Percentiles rank a stretch among this genome's conserved stretches.
phyloP scores from a whole-genome alignment of 2,113 vertebrate genomes.

The Zosterops borbonicus region DNA sequence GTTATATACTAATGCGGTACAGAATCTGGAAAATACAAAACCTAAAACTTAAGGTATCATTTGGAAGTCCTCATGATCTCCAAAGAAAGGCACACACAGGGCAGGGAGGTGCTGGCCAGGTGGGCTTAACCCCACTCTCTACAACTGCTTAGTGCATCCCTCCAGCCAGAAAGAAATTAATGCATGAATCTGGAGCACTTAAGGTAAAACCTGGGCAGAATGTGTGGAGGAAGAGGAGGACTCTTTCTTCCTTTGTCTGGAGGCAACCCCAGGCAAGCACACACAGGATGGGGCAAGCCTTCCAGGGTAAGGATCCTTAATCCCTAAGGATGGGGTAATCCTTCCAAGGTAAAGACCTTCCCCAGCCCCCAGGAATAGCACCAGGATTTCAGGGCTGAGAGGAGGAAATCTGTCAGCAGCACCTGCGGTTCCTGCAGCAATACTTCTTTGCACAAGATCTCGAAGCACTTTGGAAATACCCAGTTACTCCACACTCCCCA shows the following conservation, averaged over 20 bases:
- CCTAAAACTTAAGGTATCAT: not conserved
- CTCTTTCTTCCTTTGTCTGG: not conserved
- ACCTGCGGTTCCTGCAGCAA: not conserved
- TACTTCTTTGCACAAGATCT: not conserved
- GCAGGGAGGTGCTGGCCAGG: not conserved
- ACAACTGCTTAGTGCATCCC: rapidly evolving
- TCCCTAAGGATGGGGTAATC: not conserved
- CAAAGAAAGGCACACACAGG: not conserved
- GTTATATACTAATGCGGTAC: not conserved
- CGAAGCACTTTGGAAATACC: conserved; percentile 6
- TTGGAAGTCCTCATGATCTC: not conserved
- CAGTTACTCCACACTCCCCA: not conserved
- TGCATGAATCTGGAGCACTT: not conserved
- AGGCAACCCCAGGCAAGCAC: not conserved
- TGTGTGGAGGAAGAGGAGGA: not conserved
- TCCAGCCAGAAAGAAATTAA: not conserved
- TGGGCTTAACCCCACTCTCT: not conserved
- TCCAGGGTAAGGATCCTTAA: not conserved
- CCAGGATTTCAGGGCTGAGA: not conserved
- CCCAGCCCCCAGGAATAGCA: not conserved
- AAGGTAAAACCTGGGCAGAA: not conserved
- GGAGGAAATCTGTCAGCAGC: not conserved
- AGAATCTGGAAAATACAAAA: not conserved
- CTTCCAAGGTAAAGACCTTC: not conserved
- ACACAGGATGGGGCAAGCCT: not conserved